These are phyloP conservation scores for Microplitis deprimator DNA, from an alignment of 2,888 invertebrate genomes.

Conservation along the genomic window DNA sequence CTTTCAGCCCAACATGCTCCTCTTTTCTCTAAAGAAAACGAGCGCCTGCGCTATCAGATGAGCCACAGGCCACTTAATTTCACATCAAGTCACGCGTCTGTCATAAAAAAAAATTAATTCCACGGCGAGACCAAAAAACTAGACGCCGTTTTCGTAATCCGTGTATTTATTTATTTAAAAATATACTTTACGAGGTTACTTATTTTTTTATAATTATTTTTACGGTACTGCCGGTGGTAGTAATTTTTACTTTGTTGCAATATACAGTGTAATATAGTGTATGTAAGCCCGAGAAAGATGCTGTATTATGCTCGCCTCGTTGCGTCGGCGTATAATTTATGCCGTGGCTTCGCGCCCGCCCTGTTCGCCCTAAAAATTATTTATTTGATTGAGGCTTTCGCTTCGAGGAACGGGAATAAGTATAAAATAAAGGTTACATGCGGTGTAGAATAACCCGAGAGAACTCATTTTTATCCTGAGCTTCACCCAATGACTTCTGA, in stretches of 20 bases:
- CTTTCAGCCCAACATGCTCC: conserved; percentile 37
- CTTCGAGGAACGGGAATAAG: conserved; percentile 57
- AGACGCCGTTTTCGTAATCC: conserved; percentile 7
- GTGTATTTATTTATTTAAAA: neutral
- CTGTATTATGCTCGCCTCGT: conserved; percentile 45
- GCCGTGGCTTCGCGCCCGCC: conserved; percentile 57
- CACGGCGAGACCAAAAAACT: conserved; percentile 21
- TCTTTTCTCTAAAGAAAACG: neutral
- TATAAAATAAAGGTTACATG: neutral
- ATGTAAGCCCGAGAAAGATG: conserved; percentile 29
- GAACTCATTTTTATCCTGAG: conserved; percentile 3
- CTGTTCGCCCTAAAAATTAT: conserved; percentile 63
- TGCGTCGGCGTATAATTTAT: conserved; percentile 66
- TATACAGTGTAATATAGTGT: neutral
- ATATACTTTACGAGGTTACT: neutral
- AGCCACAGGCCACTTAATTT: conserved; percentile 58
- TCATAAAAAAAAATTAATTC: conserved; percentile 17
- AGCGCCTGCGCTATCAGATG: conserved; percentile 59
- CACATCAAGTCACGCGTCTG: conserved; percentile 2
- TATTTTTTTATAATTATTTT: neutral
- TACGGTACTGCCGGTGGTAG: neutral
- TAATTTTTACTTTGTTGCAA: neutral
- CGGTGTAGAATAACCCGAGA: neutral
- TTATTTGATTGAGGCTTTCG: conserved; percentile 61
- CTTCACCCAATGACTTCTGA: neutral